Evolutionary conservation across 2,113 vertebrate species (phyloP).

Genomic region (Sinocyclocheilus rhinocerous): DNA sequence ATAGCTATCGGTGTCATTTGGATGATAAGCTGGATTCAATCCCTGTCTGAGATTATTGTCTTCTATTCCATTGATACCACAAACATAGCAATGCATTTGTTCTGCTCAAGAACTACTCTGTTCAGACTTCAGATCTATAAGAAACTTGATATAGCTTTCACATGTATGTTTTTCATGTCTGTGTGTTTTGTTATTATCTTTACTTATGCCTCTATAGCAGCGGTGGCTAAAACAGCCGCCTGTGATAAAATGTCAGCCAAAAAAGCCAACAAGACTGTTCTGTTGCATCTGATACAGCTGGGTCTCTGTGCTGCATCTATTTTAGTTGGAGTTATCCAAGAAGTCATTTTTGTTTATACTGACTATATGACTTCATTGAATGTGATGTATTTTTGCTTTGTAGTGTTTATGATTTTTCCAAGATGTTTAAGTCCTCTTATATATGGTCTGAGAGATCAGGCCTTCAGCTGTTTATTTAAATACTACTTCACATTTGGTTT

Average conservation of each 20-base stretch:
- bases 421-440: slow-evolving; percentile 25
- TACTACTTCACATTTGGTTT: slow-evolving; percentile 32
- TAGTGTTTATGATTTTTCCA: slow-evolving; percentile 49
- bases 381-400: slow-evolving; percentile 51
- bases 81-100: not conserved
- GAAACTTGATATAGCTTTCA: not conserved
- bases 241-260: slow-evolving; percentile 47
- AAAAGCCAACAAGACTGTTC: slow-evolving; percentile 38
- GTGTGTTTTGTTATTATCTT: slow-evolving; percentile 22
- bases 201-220: slow-evolving; percentile 32
- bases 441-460: slow-evolving; percentile 62
- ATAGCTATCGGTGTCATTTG: slow-evolving; percentile 59
- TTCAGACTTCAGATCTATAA: slow-evolving; percentile 3
- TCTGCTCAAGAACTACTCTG: slow-evolving; percentile 32
- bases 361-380: not conserved
- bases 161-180: not conserved
- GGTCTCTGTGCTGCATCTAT: not conserved
- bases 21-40: slow-evolving; percentile 55
- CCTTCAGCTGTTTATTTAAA: slow-evolving; percentile 43
- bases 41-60: slow-evolving; percentile 47
- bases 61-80: slow-evolving; percentile 32
- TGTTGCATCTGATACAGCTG: slow-evolving; percentile 40
- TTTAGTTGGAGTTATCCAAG: slow-evolving; percentile 13
- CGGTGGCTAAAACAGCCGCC: slow-evolving; percentile 23
- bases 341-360: not conserved